Evolutionary conservation across 2,888 invertebrate species (phyloP), one percentile per base, ranked within the genome.

Genomic region (Leptinotarsa rubiginosa): DNA sequence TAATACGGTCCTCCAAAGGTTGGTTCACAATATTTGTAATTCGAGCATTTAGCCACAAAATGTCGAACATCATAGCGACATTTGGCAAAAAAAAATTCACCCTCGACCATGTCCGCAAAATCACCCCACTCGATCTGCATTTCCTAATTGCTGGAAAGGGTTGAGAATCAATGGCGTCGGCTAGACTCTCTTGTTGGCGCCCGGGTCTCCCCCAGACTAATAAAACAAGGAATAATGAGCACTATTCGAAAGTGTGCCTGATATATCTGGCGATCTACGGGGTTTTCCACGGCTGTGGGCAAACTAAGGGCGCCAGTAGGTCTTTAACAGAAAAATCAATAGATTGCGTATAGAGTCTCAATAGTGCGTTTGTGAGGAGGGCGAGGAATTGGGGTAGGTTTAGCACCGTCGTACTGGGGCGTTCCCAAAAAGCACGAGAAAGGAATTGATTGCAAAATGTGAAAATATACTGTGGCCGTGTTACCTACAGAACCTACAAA

Each of bases 311-410:
- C 75, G 75, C 75, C 75, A 70, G 67, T 75, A 73, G 56, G 73
- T 75, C 75, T 75, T 73, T 70, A 25, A 49, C 49, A 5, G 69
- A 72, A 69, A 75, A 75, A 75, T 75, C 75, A 69, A 75, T 75
- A 75, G 31, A 67, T 31, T 67, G 50, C 25, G 67, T 22, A 49
- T 22, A 22, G 25, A 22, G 25, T 50, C 67, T 67, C 7, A 12
- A 68, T 41, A 54, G 68, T 56, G 68, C 54, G 68, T 56, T 18
- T 16, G 52, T 67, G 5, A 25, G 54, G 41, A 68, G 18, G 16
- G 54, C 20, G 31, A 18, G 3, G 22, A 68, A 50, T 68, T 68
- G 54, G 68, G 68, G 68, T 68, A 68, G 68, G 68, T 54, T 68
- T 68, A 25, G 18, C 18, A 31, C 16, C 25, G 12, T 25, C 7